Evolutionary conservation across 2,797 vertebrate species (phyloP).

Genomic region (Cephalopachus bancanus): DNA sequence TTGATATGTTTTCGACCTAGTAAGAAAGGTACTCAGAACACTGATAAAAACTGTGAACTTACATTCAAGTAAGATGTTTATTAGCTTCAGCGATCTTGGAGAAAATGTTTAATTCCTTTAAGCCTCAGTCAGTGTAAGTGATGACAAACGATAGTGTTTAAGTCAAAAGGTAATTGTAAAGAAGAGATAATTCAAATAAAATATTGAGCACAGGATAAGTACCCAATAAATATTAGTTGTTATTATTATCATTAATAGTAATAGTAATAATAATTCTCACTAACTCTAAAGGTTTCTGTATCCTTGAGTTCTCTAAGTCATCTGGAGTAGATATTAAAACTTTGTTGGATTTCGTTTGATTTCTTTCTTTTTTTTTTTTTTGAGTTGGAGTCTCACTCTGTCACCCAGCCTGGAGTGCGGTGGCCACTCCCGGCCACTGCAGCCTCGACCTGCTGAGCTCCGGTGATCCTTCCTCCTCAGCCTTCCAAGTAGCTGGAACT

Average conservation of each 20-base stretch:
- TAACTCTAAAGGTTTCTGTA: conserved; percentile 4
- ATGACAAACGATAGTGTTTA: background rate
- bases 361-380: background rate
- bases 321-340: background rate
- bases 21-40: background rate
- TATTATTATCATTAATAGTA: background rate
- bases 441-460: too few relatives aligned
- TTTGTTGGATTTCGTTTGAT: background rate
- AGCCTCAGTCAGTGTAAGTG: background rate
- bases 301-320: background rate
- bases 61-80: background rate
- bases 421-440: too few relatives aligned
- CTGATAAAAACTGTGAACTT: background rate
- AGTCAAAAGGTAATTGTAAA: background rate
- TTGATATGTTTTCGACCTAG: background rate
- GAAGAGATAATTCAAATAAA: conserved; percentile 7
- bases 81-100: background rate
- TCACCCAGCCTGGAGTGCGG: too few relatives aligned
- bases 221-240: background rate
- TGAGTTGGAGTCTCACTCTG: too few relatives aligned
- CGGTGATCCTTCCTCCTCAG: too few relatives aligned
- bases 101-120: background rate
- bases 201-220: background rate
- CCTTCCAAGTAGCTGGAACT: too few relatives aligned
- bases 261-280: background rate